phyloP scores from a whole-genome alignment of 2,888 invertebrate species.

The Unio delphinus region DNA sequence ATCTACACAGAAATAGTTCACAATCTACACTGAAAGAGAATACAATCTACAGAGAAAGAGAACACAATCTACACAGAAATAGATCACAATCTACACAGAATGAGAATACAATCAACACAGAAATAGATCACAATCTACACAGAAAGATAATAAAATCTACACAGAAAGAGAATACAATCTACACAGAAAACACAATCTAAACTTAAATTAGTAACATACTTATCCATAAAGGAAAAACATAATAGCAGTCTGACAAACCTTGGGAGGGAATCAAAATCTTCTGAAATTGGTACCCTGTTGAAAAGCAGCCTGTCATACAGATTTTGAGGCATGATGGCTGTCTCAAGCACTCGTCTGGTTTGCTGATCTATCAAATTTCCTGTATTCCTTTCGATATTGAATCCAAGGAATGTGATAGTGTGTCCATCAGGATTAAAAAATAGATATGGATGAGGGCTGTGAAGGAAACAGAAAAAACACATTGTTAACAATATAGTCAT shows the following conservation, averaged over 20 bases:
- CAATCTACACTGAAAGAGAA: too few species aligned
- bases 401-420: constrained; percentile 67
- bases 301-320: constrained; percentile 50
- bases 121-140: too few species aligned
- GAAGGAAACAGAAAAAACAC: constrained; percentile 1
- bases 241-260: constrained; percentile 41
- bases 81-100: too few species aligned
- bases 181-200: too few species aligned
- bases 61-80: too few species aligned
- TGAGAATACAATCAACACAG: too few species aligned
- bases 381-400: constrained; percentile 50
- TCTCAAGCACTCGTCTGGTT: constrained; percentile 47
- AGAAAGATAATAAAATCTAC: too few species aligned
- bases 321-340: constrained; percentile 44
- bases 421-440: constrained; percentile 65
- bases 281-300: constrained; percentile 57
- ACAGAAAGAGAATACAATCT: too few species aligned
- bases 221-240: neutral
- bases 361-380: constrained; percentile 59
- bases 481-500: neutral
- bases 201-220: neutral
- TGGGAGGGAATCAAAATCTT: constrained; percentile 59
- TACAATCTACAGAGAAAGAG: too few species aligned
- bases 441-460: constrained; percentile 67
- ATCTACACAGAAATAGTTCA: too few species aligned